phyloP scores from a whole-genome alignment of 30 jellyfish, hydroid and myxozoan genomes.

The Pelagia noctiluca region DNA sequence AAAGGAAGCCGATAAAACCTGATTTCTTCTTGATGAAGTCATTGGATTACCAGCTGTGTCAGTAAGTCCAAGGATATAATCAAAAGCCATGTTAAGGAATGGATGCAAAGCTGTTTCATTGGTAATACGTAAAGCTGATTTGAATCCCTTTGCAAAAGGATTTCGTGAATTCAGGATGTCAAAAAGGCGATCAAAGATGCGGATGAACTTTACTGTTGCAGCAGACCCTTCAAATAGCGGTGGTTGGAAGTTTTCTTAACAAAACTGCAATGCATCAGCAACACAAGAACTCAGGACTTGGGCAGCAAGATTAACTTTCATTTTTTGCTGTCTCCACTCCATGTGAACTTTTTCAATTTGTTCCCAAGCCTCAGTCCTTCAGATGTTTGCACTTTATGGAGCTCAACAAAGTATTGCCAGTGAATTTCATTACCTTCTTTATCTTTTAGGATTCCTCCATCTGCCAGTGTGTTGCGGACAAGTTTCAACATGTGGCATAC shows the following conservation, averaged over 20 bases:
- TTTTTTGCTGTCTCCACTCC: no score
- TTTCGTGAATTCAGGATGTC: conserved; percentile 62
- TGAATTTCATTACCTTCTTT: no score
- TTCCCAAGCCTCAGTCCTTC: no score
- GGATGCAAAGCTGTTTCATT: conserved; percentile 40
- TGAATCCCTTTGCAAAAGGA: conserved; percentile 67
- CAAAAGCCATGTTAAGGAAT: conserved; percentile 29
- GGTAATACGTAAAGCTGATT: conserved; percentile 44
- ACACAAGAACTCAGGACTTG: conserved; percentile 62
- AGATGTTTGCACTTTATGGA: no score
- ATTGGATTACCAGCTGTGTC: conserved; percentile 35
- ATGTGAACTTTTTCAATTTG: no score
- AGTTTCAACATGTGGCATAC: no score
- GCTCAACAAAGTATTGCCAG: no score
- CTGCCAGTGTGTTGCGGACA: no score
- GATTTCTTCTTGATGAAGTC: conserved; percentile 18
- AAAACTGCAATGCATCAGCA: conserved; percentile 55
- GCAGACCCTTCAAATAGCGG: conserved; percentile 43
- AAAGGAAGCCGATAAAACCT: conserved; percentile 60
- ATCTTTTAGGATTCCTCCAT: no score
- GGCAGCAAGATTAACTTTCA: no score
- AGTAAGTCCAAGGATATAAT: conserved; percentile 20
- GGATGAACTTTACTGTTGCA: conserved; percentile 46
- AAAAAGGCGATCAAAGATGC: conserved; percentile 45
- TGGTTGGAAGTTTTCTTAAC: conserved; percentile 10